These are phyloP conservation scores for Pristionchus japonicus DNA, from an alignment of 2,888 invertebrate genomes.

Conservation along the genomic window DNA sequence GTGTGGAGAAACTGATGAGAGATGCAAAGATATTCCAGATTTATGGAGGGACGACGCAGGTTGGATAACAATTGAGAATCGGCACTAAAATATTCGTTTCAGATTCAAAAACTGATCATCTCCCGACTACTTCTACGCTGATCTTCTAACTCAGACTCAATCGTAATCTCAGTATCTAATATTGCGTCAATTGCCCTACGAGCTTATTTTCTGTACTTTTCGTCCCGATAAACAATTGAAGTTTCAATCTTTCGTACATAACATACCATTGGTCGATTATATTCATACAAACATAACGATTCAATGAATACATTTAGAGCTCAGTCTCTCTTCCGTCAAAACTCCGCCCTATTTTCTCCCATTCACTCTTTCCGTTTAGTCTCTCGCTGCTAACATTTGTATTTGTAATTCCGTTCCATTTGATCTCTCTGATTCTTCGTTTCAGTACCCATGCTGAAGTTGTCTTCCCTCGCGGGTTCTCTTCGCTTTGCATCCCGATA, in stretches of 20 bases:
- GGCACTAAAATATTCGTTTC: background rate
- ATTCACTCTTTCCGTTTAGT: background rate
- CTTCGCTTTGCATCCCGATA: background rate
- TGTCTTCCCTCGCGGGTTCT: background rate
- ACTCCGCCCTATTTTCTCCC: background rate
- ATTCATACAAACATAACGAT: background rate
- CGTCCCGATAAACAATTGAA: background rate
- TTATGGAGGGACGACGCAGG: constrained; percentile 92
- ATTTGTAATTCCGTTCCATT: background rate
- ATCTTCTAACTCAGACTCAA: background rate
- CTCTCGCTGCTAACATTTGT: background rate
- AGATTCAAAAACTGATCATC: constrained; percentile 33
- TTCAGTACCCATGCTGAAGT: background rate
- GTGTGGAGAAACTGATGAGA: constrained; percentile 96
- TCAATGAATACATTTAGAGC: background rate
- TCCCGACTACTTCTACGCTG: background rate
- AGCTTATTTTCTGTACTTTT: background rate
- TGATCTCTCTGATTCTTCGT: too few species aligned
- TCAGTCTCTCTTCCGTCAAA: background rate
- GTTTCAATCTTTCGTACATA: too few species aligned
- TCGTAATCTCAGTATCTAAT: too few species aligned
- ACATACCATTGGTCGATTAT: too few species aligned
- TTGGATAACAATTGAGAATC: background rate
- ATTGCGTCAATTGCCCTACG: background rate
- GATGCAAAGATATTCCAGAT: constrained; percentile 99